A percentile compares a stretch with the other conserved stretches of the same genome.
Evolutionary conservation across 2,888 invertebrate genomes (phyloP).

Genomic region (Cryptops parisi): DNA sequence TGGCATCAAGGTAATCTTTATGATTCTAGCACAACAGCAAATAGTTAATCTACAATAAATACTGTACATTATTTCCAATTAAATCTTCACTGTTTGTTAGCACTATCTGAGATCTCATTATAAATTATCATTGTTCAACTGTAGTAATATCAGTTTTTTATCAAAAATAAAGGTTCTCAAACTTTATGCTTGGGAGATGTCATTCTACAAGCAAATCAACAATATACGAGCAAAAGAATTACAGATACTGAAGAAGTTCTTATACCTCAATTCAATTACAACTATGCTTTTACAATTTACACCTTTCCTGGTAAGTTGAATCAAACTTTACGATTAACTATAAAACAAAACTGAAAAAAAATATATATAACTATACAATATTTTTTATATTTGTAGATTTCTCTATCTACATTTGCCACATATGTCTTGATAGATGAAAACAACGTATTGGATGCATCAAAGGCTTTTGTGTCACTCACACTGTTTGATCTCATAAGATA

Average conservation of each 20-base stretch:
- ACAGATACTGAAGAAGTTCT: conserved; percentile 25
- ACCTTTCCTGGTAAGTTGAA: conserved; percentile 28
- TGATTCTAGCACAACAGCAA: background rate
- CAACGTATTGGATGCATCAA: conserved; percentile 60
- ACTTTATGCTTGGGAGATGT: conserved; percentile 39
- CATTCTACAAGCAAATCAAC: conserved; percentile 19
- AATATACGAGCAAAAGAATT: conserved; percentile 32
- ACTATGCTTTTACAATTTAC: conserved; percentile 29
- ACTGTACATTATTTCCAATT: background rate
- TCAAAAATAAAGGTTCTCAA: conserved; percentile 25
- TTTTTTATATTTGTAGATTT: conserved; percentile 25
- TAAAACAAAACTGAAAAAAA: background rate
- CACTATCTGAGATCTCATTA: too few species aligned
- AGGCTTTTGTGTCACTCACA: conserved; percentile 72
- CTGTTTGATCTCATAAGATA: conserved; percentile 75
- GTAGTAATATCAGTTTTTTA: too few species aligned
- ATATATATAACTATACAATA: background rate
- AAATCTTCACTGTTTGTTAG: conserved; percentile 31
- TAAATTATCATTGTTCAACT: too few species aligned
- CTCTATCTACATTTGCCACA: conserved; percentile 66
- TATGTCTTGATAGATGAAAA: conserved; percentile 47
- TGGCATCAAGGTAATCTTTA: conserved; percentile 3
- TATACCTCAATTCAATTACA: conserved; percentile 28
- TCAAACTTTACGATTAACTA: background rate
- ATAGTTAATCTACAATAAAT: background rate